Evolutionary conservation across 2,888 invertebrate species (phyloP).

Genomic region (Pharmacophagus antenor): DNA sequence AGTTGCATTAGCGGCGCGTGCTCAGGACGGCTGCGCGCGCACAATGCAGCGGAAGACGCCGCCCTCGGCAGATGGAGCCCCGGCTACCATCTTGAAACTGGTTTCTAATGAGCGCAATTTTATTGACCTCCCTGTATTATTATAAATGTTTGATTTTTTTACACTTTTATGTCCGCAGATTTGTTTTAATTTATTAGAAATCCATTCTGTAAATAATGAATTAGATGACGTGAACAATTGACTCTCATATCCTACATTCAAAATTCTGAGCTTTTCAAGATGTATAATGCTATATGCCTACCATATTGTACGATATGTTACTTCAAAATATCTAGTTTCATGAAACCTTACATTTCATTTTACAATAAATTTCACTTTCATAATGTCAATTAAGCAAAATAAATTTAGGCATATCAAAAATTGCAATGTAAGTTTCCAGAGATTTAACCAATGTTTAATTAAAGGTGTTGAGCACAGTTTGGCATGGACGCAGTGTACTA

Average conservation of each 20-base stretch:
- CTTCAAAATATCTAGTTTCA: no score
- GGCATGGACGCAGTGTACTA: constrained; percentile 11
- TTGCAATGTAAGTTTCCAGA: background rate
- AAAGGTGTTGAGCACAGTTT: constrained; percentile 12
- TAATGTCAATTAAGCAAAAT: no score
- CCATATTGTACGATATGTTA: no score
- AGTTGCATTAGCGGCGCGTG: constrained; percentile 64
- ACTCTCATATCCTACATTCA: no score
- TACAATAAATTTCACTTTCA: no score
- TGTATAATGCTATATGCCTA: no score
- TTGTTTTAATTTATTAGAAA: no score
- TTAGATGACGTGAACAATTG: no score
- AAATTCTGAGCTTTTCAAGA: no score
- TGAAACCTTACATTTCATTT: no score
- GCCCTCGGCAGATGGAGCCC: constrained; percentile 69
- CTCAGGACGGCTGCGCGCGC: constrained; percentile 57
- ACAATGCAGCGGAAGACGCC: constrained; percentile 78
- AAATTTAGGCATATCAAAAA: no score
- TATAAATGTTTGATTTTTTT: constrained; percentile 9
- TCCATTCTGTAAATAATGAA: no score
- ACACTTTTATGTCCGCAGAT: background rate
- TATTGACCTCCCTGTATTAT: constrained; percentile 58
- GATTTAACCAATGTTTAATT: background rate
- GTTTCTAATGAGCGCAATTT: constrained; percentile 50
- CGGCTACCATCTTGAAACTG: constrained; percentile 53